Base-by-base conservation (phyloP, 35 echinoderm and acorn worm species). In the Apostichopus japonicus region DNA sequence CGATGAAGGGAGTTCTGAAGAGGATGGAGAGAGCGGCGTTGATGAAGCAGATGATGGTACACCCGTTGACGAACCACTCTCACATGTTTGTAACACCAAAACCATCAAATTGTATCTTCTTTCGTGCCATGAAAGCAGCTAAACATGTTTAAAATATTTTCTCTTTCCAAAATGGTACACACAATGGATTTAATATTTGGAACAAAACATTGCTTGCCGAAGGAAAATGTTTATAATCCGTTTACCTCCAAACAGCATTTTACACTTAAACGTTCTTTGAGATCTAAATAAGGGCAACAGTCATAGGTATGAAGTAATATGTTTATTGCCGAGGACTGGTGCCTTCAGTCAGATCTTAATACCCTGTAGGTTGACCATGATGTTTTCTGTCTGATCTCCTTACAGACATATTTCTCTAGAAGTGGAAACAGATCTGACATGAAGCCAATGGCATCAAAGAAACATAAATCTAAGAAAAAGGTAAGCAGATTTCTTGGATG, bases 381-480 rank as follows among this genome's bases (percentile, higher is more conserved):
- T 87, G 5, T 71, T 19, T 87, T 0, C 22, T 87, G 19, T 82
- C 56, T 24, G 19, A 70, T 84, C 23, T 57, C 7, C 7, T 84
- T 55, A 23, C 56, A 92, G 91, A 92, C 91, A 67, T 83, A 92
- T 67, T 92, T 92, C 55, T 92, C 91, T 24, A 83, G 72, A 92
- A 92, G 91, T 92, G 91, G 91, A 71, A 72, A 80, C 24, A 82
- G 91, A 22, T 72, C 62, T 58, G 91, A 92, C 80, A 92, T 92
- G 91, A 92, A 84, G 24, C 91, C 91, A 1, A 22, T 92, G 78
- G 76, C 80, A 8, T 84, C 80, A 54, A 54, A 59, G 23, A 89
- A 89, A 72, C 86, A 89, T 72, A 88, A 88, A 72, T 57, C 78
- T 2, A 82, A 72, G 27, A 92, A 53, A 53, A 84, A 82, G 23